phyloP scores from a whole-genome alignment of 2,797 vertebrate genomes.

The Myioborus melanocephalus region DNA sequence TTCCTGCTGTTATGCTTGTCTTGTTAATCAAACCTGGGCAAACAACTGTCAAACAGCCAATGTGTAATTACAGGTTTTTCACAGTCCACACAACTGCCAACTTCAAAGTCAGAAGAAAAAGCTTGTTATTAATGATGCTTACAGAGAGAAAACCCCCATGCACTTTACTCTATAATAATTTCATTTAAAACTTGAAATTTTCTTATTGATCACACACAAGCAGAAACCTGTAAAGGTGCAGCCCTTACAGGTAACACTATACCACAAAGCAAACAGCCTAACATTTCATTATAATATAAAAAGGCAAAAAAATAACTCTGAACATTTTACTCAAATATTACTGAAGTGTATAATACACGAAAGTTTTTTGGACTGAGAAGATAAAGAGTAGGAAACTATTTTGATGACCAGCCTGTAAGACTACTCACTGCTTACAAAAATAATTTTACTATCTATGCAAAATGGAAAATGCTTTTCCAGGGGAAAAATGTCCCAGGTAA shows the following conservation, averaged over 20 bases:
- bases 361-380: background rate
- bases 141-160: background rate
- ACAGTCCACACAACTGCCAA: background rate
- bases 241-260: background rate
- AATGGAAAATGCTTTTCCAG: background rate
- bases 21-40: background rate
- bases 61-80: background rate
- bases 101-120: background rate
- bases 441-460: background rate
- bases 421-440: background rate
- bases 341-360: fast-evolving
- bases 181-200: background rate
- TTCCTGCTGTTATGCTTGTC: background rate
- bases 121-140: background rate
- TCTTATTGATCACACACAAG: background rate
- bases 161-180: background rate
- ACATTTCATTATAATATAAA: background rate
- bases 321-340: background rate
- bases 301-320: background rate
- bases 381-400: background rate
- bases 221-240: background rate
- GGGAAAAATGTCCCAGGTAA: background rate
- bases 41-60: background rate
- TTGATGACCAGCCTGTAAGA: background rate
- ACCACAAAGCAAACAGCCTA: background rate